Conservation (phyloP, 2,797 vertebrate genomes). For the Lacerta agilis region DNA sequence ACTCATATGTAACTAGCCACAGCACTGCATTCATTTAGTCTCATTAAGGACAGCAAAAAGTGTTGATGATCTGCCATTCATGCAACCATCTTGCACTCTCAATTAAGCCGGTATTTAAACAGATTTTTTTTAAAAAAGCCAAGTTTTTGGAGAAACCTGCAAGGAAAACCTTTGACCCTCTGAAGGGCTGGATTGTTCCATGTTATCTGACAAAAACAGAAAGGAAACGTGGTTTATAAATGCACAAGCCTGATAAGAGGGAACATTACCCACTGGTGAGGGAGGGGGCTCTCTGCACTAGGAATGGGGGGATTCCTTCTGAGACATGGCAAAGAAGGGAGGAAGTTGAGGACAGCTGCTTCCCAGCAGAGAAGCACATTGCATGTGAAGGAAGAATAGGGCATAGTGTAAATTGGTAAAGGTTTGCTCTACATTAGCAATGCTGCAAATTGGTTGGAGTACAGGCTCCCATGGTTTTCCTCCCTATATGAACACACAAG, state of each 20-base stretch:
- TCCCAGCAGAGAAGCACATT: background rate
- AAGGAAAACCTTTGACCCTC: background rate
- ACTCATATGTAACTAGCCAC: no score
- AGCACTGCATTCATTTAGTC: no score
- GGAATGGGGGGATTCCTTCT: constrained; percentile 30
- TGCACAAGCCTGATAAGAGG: constrained; percentile 57
- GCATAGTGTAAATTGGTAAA: constrained; percentile 21
- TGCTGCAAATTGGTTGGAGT: background rate
- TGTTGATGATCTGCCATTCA: background rate
- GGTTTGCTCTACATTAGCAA: background rate
- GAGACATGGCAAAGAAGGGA: background rate
- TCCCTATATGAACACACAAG: background rate
- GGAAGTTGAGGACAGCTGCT: constrained; percentile 38
- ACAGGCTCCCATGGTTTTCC: background rate
- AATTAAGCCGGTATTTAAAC: background rate
- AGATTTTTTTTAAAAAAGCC: background rate
- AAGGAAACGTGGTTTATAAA: constrained; percentile 59
- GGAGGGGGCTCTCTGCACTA: constrained; percentile 14
- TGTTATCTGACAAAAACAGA: constrained; percentile 5
- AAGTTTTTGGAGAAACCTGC: constrained; percentile 12
- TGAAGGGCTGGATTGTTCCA: constrained; percentile 38
- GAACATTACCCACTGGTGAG: background rate
- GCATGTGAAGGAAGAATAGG: background rate
- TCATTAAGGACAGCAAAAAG: background rate
- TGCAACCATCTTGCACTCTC: background rate